Conservation (phyloP, 2,113 vertebrate species). For the Chaetodon trifascialis region DNA sequence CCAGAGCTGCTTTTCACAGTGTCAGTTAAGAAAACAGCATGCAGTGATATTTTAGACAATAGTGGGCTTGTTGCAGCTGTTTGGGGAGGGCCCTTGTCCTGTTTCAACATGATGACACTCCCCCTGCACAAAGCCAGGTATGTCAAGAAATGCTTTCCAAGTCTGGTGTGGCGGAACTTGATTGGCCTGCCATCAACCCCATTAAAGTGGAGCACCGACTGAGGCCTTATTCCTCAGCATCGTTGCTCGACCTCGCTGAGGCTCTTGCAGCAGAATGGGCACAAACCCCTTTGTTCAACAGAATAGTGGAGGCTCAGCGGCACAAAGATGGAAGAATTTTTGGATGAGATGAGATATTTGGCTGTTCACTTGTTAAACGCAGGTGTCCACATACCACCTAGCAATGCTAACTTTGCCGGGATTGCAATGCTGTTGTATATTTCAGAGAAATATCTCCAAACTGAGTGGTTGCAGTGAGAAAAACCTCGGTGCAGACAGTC, state of each 20-base stretch:
- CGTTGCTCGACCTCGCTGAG: constrained; percentile 33
- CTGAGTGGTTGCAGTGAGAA: background rate
- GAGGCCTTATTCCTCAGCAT: constrained; percentile 18
- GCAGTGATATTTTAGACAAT: background rate
- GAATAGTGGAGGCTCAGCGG: background rate
- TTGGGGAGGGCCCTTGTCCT: no score
- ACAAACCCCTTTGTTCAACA: constrained; percentile 28
- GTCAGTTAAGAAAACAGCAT: background rate
- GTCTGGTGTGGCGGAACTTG: background rate
- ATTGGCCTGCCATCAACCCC: background rate
- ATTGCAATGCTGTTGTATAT: no score
- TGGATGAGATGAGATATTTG: background rate
- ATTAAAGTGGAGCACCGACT: background rate
- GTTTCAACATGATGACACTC: background rate
- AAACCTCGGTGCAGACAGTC: background rate
- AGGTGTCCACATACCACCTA: no score
- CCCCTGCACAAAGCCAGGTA: background rate
- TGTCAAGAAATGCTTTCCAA: background rate
- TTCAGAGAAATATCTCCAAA: background rate
- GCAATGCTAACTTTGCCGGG: no score
- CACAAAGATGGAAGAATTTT: background rate
- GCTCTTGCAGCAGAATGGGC: constrained; percentile 43
- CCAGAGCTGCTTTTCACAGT: background rate
- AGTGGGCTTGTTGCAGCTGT: background rate
- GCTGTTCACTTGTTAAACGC: no score